These are phyloP conservation scores for Mimas tiliae DNA, from an alignment of 2,888 invertebrate species.

Conservation along the genomic window DNA sequence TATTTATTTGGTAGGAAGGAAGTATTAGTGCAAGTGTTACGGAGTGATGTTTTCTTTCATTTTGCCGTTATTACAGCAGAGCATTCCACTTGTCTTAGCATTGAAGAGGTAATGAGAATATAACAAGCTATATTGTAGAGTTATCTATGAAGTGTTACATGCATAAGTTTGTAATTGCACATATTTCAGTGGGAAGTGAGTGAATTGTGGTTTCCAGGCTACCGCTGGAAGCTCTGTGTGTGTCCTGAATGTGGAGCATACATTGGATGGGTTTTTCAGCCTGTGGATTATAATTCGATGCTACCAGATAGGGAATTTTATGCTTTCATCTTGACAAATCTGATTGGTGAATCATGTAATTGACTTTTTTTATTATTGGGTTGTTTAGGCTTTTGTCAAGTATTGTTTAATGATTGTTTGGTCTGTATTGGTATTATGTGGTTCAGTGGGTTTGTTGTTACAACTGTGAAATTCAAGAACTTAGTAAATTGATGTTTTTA, in stretches of 20 bases:
- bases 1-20: constrained; percentile 56
- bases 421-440: neutral
- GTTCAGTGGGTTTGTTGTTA: neutral
- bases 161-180: constrained; percentile 25
- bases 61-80: constrained; percentile 57
- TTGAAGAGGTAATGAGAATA: constrained; percentile 59
- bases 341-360: constrained; percentile 69
- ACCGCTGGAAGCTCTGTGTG: constrained; percentile 82
- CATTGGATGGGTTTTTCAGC: constrained; percentile 84
- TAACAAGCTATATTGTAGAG: neutral
- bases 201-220: constrained; percentile 85
- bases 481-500: no score
- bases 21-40: constrained; percentile 59
- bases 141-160: neutral
- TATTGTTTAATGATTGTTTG: constrained; percentile 27
- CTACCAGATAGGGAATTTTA: constrained; percentile 49
- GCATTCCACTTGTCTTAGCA: constrained; percentile 53
- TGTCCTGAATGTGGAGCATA: constrained; percentile 84
- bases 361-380: constrained; percentile 45
- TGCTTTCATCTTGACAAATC: constrained; percentile 56
- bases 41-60: constrained; percentile 51
- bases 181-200: constrained; percentile 79
- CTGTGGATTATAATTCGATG: constrained; percentile 46
- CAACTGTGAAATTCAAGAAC: no score
- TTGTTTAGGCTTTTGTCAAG: constrained; percentile 33